A percentile compares a stretch with the other conserved stretches of the same genome.
Evolutionary conservation across 2,797 vertebrate species (phyloP).

Genomic region (Acipenser transmontanus): DNA sequence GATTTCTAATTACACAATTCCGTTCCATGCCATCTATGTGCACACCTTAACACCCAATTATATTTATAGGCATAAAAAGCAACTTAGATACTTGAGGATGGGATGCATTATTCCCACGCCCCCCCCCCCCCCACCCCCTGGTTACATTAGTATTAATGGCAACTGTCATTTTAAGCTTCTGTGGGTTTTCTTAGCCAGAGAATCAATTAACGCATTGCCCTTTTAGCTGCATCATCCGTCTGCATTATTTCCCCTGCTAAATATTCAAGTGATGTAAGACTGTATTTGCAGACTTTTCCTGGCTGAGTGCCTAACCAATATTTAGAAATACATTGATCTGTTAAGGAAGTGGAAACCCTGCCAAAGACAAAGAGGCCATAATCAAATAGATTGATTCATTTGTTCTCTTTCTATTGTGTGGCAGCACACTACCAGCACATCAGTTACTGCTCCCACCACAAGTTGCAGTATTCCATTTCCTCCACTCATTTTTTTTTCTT

Average conservation of each 20-base stretch:
- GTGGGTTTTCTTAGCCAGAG: conserved; percentile 35
- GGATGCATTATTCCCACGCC: conserved; percentile 41
- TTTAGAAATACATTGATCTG: conserved; percentile 53
- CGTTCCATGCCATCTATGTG: too few relatives aligned
- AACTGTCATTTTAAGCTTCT: conserved; percentile 41
- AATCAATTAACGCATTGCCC: conserved; percentile 41
- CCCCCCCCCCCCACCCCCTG: conserved; percentile 30
- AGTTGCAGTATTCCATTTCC: background rate
- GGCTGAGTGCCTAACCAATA: conserved; percentile 44
- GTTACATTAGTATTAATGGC: conserved; percentile 44
- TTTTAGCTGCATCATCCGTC: conserved; percentile 38
- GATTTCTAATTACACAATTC: too few relatives aligned
- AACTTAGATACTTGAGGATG: conserved; percentile 16
- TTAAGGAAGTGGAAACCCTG: conserved; percentile 40
- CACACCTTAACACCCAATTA: too few relatives aligned
- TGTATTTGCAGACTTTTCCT: conserved; percentile 41
- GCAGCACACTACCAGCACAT: conserved; percentile 18
- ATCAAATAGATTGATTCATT: conserved; percentile 39
- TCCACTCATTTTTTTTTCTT: background rate
- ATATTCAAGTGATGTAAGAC: conserved; percentile 41
- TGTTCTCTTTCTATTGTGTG: conserved; percentile 25
- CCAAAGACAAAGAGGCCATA: conserved; percentile 35
- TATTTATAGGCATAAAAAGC: too few relatives aligned
- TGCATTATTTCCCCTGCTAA: conserved; percentile 49
- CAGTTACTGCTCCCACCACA: background rate